These are phyloP conservation scores for Drosophila novamexicana DNA, from an alignment of 1,140 invertebrate genomes.

Conservation along the genomic window DNA sequence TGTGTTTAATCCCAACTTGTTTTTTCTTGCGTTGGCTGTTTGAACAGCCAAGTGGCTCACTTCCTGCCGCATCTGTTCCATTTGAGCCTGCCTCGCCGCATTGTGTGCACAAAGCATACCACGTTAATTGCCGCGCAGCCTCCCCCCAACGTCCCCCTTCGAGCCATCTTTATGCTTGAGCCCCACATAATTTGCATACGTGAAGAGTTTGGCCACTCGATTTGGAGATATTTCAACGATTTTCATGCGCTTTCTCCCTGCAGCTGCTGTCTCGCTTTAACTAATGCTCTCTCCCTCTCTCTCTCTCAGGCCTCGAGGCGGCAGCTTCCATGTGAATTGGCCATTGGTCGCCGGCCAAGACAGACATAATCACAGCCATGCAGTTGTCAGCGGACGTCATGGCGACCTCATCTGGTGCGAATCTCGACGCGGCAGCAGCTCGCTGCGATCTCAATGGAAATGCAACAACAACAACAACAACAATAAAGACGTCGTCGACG, in stretches of 20 bases:
- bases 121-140: slow-evolving; percentile 3
- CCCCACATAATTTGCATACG: slow-evolving; percentile 31
- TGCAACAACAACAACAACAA: slow-evolving; percentile 18
- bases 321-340: slow-evolving; percentile 44
- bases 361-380: slow-evolving; percentile 29
- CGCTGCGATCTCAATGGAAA: slow-evolving; percentile 51
- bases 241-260: slow-evolving; percentile 68
- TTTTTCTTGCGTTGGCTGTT: not conserved
- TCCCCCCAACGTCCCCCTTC: not conserved
- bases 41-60: slow-evolving; percentile 1
- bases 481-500: not conserved
- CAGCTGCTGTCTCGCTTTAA: not conserved
- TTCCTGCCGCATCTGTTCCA: slow-evolving; percentile 1
- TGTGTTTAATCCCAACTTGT: slow-evolving; percentile 15
- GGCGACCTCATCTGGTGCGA: slow-evolving; percentile 15
- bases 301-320: slow-evolving; percentile 56
- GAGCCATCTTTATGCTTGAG: not conserved
- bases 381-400: slow-evolving; percentile 29
- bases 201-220: slow-evolving; percentile 34
- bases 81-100: not conserved
- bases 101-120: slow-evolving; percentile 12
- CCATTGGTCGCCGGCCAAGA: slow-evolving; percentile 28
- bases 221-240: slow-evolving; percentile 34
- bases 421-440: slow-evolving; percentile 43
- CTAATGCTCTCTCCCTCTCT: slow-evolving; percentile 21